phyloP scores from a whole-genome alignment of 1,140 invertebrate species.

The Sinella curviseta region DNA sequence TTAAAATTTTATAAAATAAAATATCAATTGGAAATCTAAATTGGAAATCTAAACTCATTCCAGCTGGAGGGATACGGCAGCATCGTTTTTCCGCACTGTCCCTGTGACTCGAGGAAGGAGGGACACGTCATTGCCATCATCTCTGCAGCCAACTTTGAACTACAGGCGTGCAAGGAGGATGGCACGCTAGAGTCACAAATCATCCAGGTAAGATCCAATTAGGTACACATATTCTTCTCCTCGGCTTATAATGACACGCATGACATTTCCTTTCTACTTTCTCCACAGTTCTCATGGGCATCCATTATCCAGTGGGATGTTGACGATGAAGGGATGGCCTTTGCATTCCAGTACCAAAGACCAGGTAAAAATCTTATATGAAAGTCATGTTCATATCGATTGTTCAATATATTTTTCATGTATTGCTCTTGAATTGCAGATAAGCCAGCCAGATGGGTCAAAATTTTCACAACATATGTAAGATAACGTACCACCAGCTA shows the following conservation, averaged over 20 bases:
- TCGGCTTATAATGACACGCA: no score
- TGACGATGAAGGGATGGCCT: conserved; percentile 49
- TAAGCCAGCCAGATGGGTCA: conserved; percentile 78
- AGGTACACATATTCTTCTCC: neutral
- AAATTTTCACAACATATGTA: conserved; percentile 89
- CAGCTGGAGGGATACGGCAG: conserved; percentile 88
- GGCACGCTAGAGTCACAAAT: conserved; percentile 67
- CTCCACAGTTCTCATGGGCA: conserved; percentile 47
- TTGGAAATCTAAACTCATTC: no score
- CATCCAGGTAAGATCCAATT: no score
- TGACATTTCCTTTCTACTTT: no score
- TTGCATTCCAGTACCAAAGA: conserved; percentile 47
- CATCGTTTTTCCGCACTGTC: conserved; percentile 90
- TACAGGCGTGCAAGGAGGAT: conserved; percentile 85
- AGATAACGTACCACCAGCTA: conserved; percentile 60
- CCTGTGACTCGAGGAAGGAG: conserved; percentile 89
- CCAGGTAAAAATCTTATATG: neutral
- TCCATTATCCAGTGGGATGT: conserved; percentile 50
- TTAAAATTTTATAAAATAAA: no score
- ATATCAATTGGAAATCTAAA: no score
- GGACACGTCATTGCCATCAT: conserved; percentile 84
- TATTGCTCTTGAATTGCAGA: no score
- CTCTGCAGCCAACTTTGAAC: conserved; percentile 71
- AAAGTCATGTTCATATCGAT: neutral
- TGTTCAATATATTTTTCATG: conserved; percentile 54